These are phyloP conservation scores for Vandiemenella viatica DNA, from an alignment of 2,888 invertebrate species.

Conservation along the genomic window DNA sequence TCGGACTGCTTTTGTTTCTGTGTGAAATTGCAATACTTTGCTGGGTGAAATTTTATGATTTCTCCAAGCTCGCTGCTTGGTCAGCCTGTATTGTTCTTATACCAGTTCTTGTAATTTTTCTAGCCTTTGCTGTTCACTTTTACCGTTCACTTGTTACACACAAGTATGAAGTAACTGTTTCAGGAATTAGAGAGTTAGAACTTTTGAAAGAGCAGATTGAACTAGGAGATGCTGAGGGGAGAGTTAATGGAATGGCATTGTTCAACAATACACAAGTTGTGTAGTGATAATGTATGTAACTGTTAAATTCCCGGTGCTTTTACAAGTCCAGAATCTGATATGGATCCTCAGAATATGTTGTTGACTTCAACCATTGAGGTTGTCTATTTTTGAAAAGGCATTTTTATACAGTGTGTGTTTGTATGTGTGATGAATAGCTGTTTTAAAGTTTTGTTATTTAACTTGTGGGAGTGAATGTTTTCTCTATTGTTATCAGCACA, in stretches of 20 bases:
- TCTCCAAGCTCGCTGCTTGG: constrained; percentile 69
- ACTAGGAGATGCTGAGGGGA: constrained; percentile 48
- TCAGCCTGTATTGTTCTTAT: constrained; percentile 81
- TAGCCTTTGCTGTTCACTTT: constrained; percentile 89
- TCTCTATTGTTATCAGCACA: no score
- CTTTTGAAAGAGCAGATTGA: constrained; percentile 74
- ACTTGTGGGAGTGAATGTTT: no score
- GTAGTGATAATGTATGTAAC: no score
- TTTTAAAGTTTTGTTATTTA: no score
- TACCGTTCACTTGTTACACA: constrained; percentile 85
- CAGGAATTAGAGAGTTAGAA: constrained; percentile 72
- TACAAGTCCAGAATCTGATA: no score
- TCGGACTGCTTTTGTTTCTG: constrained; percentile 78
- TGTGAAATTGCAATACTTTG: constrained; percentile 91
- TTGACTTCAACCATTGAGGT: no score
- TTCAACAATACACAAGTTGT: constrained; percentile 37
- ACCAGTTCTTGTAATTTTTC: constrained; percentile 81
- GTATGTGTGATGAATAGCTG: no score
- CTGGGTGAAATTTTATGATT: constrained; percentile 91
- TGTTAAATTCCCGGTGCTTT: no score
- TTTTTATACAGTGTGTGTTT: no score
- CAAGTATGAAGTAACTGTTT: constrained; percentile 76
- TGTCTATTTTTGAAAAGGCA: no score
- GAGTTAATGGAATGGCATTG: constrained; percentile 44
- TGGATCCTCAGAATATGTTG: no score